These are phyloP conservation scores for Enteromius viviparus DNA, from an alignment of 2,797 vertebrate species.

Conservation along the genomic window DNA sequence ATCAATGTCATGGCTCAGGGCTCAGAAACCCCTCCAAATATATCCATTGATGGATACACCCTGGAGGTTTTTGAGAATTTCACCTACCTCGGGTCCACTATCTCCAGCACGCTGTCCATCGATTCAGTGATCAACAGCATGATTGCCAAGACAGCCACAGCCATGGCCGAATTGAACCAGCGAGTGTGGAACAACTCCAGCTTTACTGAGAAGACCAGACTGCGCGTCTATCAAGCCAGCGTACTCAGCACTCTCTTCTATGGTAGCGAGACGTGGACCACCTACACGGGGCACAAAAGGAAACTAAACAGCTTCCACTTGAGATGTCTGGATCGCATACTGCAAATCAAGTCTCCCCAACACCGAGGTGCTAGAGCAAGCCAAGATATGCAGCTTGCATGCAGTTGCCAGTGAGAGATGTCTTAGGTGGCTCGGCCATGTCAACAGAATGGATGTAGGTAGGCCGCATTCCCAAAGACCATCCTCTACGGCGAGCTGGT, in stretches of 20 bases:
- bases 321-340: not conserved
- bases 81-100: not conserved
- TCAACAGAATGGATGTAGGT: no score
- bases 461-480: no score
- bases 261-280: constrained; percentile 7
- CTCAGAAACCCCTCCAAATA: not conserved
- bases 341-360: no score
- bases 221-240: not conserved
- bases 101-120: not conserved
- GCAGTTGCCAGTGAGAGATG: no score
- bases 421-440: no score
- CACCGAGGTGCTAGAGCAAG: no score
- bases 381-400: no score
- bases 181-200: not conserved
- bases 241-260: not conserved
- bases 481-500: no score
- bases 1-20: not conserved
- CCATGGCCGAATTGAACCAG: not conserved
- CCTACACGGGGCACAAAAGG: not conserved
- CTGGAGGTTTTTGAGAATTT: not conserved
- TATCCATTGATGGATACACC: not conserved
- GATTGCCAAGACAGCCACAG: not conserved
- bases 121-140: not conserved
- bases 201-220: not conserved
- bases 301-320: constrained; percentile 21